Conservation (phyloP, 1,140 invertebrate species). For the Globodera ellingtonae region DNA sequence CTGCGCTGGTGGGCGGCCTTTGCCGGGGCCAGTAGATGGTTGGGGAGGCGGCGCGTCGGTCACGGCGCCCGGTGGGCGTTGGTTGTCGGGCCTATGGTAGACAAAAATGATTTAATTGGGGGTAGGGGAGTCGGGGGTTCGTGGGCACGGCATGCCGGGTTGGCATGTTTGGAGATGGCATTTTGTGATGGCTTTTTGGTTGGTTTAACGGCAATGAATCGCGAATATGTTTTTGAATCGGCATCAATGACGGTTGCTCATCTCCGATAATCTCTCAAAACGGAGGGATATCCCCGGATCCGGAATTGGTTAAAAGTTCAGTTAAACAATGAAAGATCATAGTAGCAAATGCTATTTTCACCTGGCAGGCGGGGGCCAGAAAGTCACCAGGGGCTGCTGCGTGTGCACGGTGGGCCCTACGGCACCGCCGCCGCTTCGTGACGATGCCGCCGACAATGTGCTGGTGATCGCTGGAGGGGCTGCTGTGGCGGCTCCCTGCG, state of each 20-base stretch:
- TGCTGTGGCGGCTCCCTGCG: constrained; percentile 30
- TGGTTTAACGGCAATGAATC: too few species aligned
- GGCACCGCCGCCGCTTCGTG: not conserved
- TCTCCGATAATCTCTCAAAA: too few species aligned
- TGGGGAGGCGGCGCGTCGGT: constrained; percentile 18
- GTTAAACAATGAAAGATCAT: too few species aligned
- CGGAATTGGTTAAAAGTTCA: too few species aligned
- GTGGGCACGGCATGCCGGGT: too few species aligned
- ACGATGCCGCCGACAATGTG: constrained; percentile 7
- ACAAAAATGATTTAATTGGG: too few species aligned
- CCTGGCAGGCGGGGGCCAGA: constrained; percentile 39
- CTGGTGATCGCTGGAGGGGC: not conserved
- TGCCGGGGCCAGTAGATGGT: not conserved
- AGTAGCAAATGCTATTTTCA: not conserved
- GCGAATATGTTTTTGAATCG: too few species aligned
- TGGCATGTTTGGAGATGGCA: too few species aligned
- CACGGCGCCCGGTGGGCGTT: not conserved
- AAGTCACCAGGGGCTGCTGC: constrained; percentile 49
- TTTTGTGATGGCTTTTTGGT: too few species aligned
- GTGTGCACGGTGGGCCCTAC: constrained; percentile 43
- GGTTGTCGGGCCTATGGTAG: not conserved
- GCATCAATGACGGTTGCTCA: too few species aligned
- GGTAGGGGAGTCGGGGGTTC: too few species aligned
- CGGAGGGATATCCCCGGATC: too few species aligned
- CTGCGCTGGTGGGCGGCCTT: constrained; percentile 9